Base-by-base conservation (phyloP, 2,888 invertebrate species). In the Melolontha melolontha region DNA sequence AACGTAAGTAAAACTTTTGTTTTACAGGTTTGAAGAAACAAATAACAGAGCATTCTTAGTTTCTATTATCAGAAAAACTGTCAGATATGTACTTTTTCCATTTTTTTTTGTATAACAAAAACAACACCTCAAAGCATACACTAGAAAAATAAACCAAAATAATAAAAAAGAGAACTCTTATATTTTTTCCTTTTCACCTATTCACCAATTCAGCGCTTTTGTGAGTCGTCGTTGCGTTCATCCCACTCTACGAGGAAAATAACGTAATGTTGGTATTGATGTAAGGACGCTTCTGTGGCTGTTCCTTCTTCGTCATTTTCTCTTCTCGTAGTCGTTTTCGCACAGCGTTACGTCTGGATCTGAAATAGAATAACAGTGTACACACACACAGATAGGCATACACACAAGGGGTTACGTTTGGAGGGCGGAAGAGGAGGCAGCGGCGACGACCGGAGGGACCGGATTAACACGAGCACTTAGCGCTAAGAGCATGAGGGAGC, bases 391-490 rank as follows among this genome's bases (percentile, higher is more conserved):
- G 4, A 27, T 22, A 78, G 29, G 41, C 52, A 29, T 34, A 10
- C 34, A 34, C 2, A 34, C 34, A 27, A 52, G 50, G 52, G 64
- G 79, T 79, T 78, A 79, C 79, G 78, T 80, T 65, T 52, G 40
- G 50, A 64, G 22, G 59, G 44, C 11, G 29, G 47, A 44, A 12
- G 44, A 17, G 27, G 44, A 59, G 27, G 50, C 66, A 27, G 66
- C 22, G 41, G 50, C 29, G 59, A 34, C 66, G 57, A 54, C 66
- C 49, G 47, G 68, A 50, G 57, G 76, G 78, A 77, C 75, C 74
- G 78, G 79, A 79, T 79, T 78, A 79, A 79, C 79, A 78, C 78
- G 75, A 79, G 80, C 81, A 79, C 81, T 81, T 80, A 81, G 80
- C 78, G 77, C 78, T 80, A 79, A 80, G 80, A 79, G 80, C 78